Conservation (phyloP, 2,797 vertebrate genomes). For the Diplodus puntazzo region DNA sequence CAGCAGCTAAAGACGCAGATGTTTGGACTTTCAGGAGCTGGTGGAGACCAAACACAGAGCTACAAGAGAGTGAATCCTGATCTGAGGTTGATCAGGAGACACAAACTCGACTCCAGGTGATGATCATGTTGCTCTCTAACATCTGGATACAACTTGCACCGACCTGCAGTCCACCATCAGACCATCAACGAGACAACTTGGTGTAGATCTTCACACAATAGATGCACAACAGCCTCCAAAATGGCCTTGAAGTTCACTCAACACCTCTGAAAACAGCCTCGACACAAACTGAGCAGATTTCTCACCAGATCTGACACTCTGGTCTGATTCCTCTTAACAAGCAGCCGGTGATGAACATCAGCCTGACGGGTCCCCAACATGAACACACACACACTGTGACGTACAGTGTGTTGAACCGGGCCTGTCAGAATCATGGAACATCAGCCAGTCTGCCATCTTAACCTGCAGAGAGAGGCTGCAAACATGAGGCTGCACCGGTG, state of each 20-base stretch:
- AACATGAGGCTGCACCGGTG: constrained; percentile 8
- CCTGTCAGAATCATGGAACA: not conserved
- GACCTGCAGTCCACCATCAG: not conserved
- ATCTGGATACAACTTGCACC: no score
- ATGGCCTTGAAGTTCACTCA: not conserved
- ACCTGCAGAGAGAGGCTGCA: not conserved
- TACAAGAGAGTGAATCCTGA: no score
- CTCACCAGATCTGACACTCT: not conserved
- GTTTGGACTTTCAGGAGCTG: not conserved
- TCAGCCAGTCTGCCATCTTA: not conserved
- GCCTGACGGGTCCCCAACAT: no score
- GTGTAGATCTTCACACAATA: not conserved
- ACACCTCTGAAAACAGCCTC: not conserved
- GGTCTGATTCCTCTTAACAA: not conserved
- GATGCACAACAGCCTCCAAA: not conserved
- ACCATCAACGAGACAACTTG: not conserved
- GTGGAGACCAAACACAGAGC: not conserved
- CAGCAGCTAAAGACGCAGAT: not conserved
- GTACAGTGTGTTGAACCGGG: not conserved
- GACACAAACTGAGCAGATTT: not conserved
- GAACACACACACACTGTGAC: no score
- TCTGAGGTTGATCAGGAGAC: not conserved
- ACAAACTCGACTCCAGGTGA: not conserved
- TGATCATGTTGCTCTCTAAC: no score
- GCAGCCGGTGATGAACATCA: no score